A percentile compares a stretch with the other conserved stretches of the same genome.
Evolutionary conservation across 2,888 invertebrate species (phyloP).

Genomic region (Hyposoter dolosus): DNA sequence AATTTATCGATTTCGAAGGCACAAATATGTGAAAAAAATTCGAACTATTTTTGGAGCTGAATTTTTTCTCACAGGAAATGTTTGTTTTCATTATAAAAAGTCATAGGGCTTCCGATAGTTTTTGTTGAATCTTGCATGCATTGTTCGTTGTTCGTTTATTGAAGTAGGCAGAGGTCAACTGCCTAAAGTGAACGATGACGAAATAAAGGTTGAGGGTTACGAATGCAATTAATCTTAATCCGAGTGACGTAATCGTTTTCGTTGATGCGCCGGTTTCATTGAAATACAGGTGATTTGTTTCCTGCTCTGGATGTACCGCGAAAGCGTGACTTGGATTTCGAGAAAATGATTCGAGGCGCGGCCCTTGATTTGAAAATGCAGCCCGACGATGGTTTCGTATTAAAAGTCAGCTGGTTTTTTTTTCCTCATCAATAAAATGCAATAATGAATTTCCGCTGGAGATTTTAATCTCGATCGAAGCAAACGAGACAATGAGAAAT

Average conservation of each 20-base stretch:
- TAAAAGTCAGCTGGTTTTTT: constrained; percentile 87
- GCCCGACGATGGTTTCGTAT: constrained; percentile 95
- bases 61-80: neutral
- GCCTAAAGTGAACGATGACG: constrained; percentile 7
- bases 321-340: constrained; percentile 94
- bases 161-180: neutral
- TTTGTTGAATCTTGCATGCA: neutral
- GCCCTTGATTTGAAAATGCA: constrained; percentile 94
- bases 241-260: constrained; percentile 40
- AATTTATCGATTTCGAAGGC: neutral
- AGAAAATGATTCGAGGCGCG: constrained; percentile 91
- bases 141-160: neutral
- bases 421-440: constrained; percentile 14
- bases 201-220: neutral
- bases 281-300: constrained; percentile 90
- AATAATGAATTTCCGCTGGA: constrained; percentile 31
- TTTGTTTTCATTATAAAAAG: neutral
- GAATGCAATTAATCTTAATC: constrained; percentile 9
- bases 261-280: constrained; percentile 23
- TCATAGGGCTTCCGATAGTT: neutral
- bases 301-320: constrained; percentile 96
- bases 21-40: neutral
- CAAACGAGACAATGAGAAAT: constrained; percentile 33
- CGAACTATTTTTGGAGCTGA: no score
- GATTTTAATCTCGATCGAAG: constrained; percentile 44